These are phyloP conservation scores for Chaunax sp. DNA, from an alignment of 2,797 vertebrate genomes.

Conservation along the genomic window DNA sequence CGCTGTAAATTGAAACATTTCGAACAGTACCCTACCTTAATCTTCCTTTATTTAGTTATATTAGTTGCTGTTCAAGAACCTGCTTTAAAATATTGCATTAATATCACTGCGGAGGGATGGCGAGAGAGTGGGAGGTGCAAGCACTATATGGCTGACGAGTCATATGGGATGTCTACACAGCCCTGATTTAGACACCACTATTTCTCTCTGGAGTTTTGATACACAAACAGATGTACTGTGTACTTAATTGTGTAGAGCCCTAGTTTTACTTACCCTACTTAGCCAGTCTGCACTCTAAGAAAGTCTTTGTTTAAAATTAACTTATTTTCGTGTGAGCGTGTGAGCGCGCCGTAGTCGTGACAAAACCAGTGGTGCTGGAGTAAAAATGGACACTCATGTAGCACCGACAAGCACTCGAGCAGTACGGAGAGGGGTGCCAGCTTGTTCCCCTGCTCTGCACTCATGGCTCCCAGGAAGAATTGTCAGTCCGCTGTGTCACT, in stretches of 20 bases:
- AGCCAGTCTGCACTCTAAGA: constrained; percentile 34
- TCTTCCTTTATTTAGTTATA: constrained; percentile 9
- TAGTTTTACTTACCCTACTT: constrained; percentile 41
- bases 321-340: neutral
- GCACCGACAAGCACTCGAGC: constrained; percentile 14
- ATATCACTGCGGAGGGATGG: constrained; percentile 37
- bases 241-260: constrained; percentile 23
- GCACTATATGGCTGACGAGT: constrained; percentile 49
- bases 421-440: constrained; percentile 33
- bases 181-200: constrained; percentile 61
- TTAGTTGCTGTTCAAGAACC: constrained; percentile 35
- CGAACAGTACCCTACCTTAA: neutral
- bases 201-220: constrained; percentile 43
- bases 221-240: constrained; percentile 29
- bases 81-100: constrained; percentile 45
- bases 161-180: constrained; percentile 58
- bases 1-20: neutral
- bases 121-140: constrained; percentile 32
- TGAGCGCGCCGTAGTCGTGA: constrained; percentile 8
- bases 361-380: constrained; percentile 9
- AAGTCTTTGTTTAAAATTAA: constrained; percentile 26
- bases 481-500: constrained; percentile 74
- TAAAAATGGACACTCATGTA: constrained; percentile 25
- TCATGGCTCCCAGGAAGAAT: constrained; percentile 70
- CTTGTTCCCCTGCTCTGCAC: constrained; percentile 56